phyloP scores from a whole-genome alignment of 2,888 invertebrate genomes.

The Chaetogeoica ovagalla region DNA sequence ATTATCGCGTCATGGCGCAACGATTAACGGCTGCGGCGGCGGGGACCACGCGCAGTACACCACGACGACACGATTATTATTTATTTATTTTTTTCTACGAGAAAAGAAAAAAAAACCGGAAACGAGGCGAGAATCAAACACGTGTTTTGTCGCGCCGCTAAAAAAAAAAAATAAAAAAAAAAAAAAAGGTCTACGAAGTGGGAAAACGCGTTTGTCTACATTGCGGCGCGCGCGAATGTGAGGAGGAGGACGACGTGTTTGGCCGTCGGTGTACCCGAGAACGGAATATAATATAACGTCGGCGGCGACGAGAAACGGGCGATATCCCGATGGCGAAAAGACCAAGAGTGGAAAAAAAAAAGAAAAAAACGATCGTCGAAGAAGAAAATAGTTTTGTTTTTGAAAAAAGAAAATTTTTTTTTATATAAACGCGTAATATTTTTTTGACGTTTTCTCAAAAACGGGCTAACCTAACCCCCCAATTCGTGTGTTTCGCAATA shows the following conservation, averaged over 20 bases:
- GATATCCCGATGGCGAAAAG: background rate
- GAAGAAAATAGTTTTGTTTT: too few species aligned
- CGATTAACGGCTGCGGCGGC: background rate
- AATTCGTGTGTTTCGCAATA: too few species aligned
- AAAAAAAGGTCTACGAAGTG: background rate
- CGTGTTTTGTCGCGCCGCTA: conserved; percentile 19
- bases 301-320: background rate
- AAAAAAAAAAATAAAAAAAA: too few species aligned
- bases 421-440: too few species aligned
- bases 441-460: too few species aligned
- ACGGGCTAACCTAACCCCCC: too few species aligned
- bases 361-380: background rate
- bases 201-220: conserved; percentile 29
- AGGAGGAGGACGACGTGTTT: conserved; percentile 3
- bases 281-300: background rate
- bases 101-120: background rate
- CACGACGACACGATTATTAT: background rate
- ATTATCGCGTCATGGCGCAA: background rate
- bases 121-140: conserved; percentile 23
- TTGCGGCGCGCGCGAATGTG: background rate
- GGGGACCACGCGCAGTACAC: background rate
- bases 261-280: conserved; percentile 14
- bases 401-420: too few species aligned
- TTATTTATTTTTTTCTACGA: too few species aligned
- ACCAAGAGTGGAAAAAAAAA: too few species aligned